Evolutionary conservation across 2,797 vertebrate species (phyloP), one percentile per base, ranked within the genome.

Genomic region (Pampus argenteus): DNA sequence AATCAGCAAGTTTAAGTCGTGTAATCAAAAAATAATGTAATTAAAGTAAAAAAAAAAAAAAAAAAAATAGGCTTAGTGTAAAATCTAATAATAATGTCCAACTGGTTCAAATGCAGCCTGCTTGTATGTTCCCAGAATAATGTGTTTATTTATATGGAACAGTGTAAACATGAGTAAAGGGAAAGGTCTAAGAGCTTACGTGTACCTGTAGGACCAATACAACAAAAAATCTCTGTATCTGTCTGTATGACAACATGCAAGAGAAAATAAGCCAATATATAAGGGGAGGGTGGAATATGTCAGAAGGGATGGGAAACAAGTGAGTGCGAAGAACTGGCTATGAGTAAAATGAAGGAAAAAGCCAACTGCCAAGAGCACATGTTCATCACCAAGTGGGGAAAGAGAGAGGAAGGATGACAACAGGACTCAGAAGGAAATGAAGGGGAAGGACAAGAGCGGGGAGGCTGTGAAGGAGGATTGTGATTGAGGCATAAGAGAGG

Each of bases 401-500:
- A 62, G 38, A 31, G 23, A 69, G 59, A 77, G 47, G 36, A 65
- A 34, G 23, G 54, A 82, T 63, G 72, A 72, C 63, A 74, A 60
- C 61, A 62, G 40, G 31, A 66, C 58, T 76, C 36, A 73, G 79
- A 82, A 83, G 29, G 65, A 81, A 76, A 76, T 47, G 59, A 76
- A 67, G 58, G 60, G 50, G 62, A 56, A 68, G 50, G 63, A 74
- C 9, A 36, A 75, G 36, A 67, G 74, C 63, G 50, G 2, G 10
- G 65, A 40, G 50, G 54, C 25, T 56, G 49, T 42, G 60, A 75
- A 72, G 74, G 49, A 66, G 66, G 70, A 64, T 25, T 74, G 63
- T 74, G 80, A 84, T 70, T 78, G 76, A 86, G 76, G 79, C 64
- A 83, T 68, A 74, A 79, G 52, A 71, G 66, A 69, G 23, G 31